Evolutionary conservation across 2,113 vertebrate genomes (phyloP), one percentile per base, ranked within the genome.

Genomic region (Cettia cetti): DNA sequence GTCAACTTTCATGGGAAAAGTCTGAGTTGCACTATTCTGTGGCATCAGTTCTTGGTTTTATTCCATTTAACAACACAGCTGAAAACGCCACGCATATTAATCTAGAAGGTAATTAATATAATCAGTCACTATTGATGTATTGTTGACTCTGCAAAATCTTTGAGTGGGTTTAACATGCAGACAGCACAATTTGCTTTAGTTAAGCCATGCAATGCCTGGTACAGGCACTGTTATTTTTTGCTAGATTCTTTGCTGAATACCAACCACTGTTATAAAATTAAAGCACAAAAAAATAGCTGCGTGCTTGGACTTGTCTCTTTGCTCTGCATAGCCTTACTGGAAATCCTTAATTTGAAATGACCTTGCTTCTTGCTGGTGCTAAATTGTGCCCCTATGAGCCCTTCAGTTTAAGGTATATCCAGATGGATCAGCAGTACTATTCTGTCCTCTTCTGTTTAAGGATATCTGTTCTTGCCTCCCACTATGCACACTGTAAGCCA

Each of bases 141-240:
- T 94, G 61, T 82, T 93, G 74, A 87, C 49, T 91, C 49, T 79
- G 87, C 85, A 87, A 79, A 94, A 76, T 85, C 82, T 69, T 47
- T 50, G 57, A 85, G 66, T 44, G 23, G 66, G 76, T 94, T 59
- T 52, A 91, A 35, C 52, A 13, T 0, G 21, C 44, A 49, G 64
- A 64, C 35, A 72, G 78, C 44, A n/a, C 0, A 3, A 63, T 71
- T 90, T 71, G 39, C 64, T 78, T 37, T 4, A 66, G 80, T 82
- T 81, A 50, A 83, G 56, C 33, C 13, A 6, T 37, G 68, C 78
- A 66, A 13, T 37, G 35, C 28, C 57, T 42, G 19, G 7, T 59
- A 31, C 20, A 10, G 52, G 49, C 11, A 13, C 15, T 37, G 28
- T 24, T 63, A 21, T 68, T 86, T 91, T 68, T 79, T 52, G 13